Conservation (phyloP, 2,113 vertebrate species). For the Pipa parva region DNA sequence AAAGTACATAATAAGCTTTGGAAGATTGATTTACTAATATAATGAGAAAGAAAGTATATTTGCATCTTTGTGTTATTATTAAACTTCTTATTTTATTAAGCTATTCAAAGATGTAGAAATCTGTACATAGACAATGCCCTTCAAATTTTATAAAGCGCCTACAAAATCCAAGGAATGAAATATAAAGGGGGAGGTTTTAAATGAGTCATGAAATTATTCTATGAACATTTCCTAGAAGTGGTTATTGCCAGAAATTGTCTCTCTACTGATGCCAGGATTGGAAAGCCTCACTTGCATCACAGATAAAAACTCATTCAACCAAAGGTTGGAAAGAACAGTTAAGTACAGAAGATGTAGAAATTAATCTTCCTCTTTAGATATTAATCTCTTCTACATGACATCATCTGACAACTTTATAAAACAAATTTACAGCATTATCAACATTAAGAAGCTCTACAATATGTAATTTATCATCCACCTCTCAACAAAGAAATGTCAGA, state of each 20-base stretch:
- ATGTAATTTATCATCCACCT: no score
- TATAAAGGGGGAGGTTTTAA: neutral
- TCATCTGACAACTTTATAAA: conserved; percentile 6
- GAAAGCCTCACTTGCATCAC: neutral
- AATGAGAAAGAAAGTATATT: no score
- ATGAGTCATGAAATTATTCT: neutral
- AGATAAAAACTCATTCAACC: conserved; percentile 10
- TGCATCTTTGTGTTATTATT: no score
- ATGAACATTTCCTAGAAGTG: neutral
- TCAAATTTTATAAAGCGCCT: neutral
- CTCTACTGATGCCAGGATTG: neutral
- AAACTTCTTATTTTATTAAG: no score
- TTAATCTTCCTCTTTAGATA: neutral
- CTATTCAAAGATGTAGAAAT: no score
- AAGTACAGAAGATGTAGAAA: neutral
- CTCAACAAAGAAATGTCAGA: no score
- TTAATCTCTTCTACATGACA: conserved; percentile 1
- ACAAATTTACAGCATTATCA: neutral
- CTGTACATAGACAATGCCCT: no score
- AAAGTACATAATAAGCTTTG: no score
- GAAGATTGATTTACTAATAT: no score
- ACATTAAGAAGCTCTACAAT: no score
- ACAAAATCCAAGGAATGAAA: neutral
- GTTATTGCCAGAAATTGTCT: neutral
- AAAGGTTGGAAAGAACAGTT: conserved; percentile 9